These are phyloP conservation scores for Lottia gigantea DNA, from an alignment of 2,888 invertebrate genomes.

Conservation along the genomic window DNA sequence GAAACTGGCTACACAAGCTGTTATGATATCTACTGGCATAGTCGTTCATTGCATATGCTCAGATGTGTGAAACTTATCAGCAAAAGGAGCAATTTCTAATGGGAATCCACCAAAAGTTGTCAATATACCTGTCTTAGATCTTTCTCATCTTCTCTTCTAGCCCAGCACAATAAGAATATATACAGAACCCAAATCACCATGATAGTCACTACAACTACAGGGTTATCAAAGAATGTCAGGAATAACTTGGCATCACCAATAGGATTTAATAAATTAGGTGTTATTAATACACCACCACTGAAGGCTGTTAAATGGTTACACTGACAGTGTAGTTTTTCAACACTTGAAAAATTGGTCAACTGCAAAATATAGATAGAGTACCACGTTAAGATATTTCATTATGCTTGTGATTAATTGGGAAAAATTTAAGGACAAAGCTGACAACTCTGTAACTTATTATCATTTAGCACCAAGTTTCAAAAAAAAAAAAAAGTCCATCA, in stretches of 20 bases:
- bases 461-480: too few species aligned
- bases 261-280: constrained; percentile 46
- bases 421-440: too few species aligned
- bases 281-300: constrained; percentile 45
- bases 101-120: background rate
- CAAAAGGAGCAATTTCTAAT: too few species aligned
- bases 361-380: constrained; percentile 16
- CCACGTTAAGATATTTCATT: too few species aligned
- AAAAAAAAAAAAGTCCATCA: too few species aligned
- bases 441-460: too few species aligned
- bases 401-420: too few species aligned
- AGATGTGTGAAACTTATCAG: too few species aligned
- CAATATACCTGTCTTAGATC: constrained; percentile 39
- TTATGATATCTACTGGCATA: too few species aligned
- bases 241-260: constrained; percentile 44
- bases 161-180: constrained; percentile 47
- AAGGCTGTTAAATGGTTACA: constrained; percentile 51
- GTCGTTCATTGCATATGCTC: too few species aligned
- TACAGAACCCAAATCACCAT: constrained; percentile 49
- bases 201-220: constrained; percentile 47
- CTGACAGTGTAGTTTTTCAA: constrained; percentile 36
- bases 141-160: constrained; percentile 39
- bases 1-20: too few species aligned
- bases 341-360: constrained; percentile 35
- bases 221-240: constrained; percentile 54